Conservation (phyloP, 2,113 vertebrate genomes). For the Calcarius ornatus region DNA sequence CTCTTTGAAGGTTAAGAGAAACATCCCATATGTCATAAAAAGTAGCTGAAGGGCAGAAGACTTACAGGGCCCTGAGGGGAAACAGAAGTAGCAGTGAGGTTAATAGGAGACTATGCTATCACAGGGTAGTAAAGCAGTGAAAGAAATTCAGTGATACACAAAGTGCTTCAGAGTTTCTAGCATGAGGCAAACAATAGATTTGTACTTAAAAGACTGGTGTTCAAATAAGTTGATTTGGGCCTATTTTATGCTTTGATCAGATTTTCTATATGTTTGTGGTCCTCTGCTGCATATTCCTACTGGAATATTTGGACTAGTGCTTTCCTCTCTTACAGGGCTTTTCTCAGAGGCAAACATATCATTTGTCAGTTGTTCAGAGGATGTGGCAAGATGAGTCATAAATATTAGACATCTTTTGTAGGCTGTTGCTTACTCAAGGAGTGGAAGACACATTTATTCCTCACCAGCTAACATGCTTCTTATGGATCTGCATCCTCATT, state of each 20-base stretch:
- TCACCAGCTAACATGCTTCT: slow-evolving; percentile 10
- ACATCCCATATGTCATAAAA: not conserved
- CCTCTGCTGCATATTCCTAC: not conserved
- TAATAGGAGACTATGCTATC: not conserved
- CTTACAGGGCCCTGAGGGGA: not conserved
- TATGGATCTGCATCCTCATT: slow-evolving; percentile 69
- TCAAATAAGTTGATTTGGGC: not conserved
- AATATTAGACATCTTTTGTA: not conserved
- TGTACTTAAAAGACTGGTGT: not conserved
- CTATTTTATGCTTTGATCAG: not conserved
- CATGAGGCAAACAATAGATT: not conserved
- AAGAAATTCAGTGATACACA: not conserved
- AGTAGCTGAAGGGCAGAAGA: not conserved
- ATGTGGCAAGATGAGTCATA: not conserved
- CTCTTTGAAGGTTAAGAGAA: not conserved
- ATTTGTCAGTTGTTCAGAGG: not conserved
- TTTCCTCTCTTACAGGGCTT: not conserved
- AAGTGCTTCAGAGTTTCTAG: not conserved
- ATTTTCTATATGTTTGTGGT: not conserved
- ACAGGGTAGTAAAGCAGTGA: not conserved
- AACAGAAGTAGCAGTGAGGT: not conserved
- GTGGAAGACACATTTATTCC: slow-evolving; percentile 30
- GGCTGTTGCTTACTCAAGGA: not conserved
- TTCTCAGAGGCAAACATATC: not conserved
- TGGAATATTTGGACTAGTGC: not conserved